A percentile compares a stretch with the other conserved stretches of the same genome.
These are phyloP conservation scores for Sprattus sprattus DNA, from an alignment of 2,113 vertebrate species.

Conservation along the genomic window DNA sequence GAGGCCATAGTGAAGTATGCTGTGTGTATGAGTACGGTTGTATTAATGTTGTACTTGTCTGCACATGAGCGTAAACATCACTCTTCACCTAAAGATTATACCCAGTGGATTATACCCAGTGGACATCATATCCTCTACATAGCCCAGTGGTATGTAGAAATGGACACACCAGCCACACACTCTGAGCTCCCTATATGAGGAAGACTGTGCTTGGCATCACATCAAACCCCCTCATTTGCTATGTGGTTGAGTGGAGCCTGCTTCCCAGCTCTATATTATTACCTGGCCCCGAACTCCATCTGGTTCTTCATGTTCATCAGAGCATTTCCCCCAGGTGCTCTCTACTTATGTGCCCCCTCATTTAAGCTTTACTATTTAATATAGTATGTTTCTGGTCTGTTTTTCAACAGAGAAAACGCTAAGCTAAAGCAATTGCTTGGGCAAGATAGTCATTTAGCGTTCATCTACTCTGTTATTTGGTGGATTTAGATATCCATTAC, in stretches of 20 bases:
- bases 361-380: neutral
- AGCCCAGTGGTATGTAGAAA: neutral
- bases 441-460: neutral
- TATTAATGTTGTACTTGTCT: neutral
- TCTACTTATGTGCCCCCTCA: neutral
- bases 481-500: neutral
- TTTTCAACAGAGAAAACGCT: neutral
- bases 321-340: neutral
- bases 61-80: neutral
- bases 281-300: neutral
- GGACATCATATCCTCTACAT: conserved; percentile 19
- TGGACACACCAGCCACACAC: neutral
- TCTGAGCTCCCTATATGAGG: neutral
- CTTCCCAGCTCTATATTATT: neutral
- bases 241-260: neutral
- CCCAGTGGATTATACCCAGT: conserved; percentile 16
- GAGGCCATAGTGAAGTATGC: conserved; percentile 3
- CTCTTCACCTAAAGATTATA: neutral
- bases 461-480: neutral
- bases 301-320: neutral
- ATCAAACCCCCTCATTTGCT: conserved; percentile 11
- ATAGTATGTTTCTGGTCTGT: neutral
- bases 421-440: neutral
- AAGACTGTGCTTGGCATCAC: neutral
- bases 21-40: neutral